phyloP scores from a whole-genome alignment of 2,888 invertebrate species.

The Hyposoter didymator region DNA sequence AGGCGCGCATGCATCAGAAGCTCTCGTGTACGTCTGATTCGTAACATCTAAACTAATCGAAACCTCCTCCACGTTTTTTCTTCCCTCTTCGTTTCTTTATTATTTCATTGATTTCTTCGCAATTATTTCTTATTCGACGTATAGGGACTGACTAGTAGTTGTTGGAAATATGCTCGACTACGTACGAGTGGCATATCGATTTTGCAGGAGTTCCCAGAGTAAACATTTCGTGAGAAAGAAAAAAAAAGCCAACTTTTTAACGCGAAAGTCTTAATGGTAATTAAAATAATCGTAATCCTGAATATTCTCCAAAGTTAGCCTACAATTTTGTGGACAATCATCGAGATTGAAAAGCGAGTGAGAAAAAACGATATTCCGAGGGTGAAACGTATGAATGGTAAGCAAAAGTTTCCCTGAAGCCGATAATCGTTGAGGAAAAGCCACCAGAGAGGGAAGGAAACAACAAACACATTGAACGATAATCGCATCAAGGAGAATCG shows the following conservation, averaged over 20 bases:
- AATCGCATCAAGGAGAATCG: slow-evolving; percentile 26
- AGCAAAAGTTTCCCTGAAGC: not conserved
- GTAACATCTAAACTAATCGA: slow-evolving; percentile 52
- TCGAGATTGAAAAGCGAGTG: not conserved
- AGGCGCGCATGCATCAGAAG: slow-evolving; percentile 82
- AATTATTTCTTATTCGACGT: slow-evolving; percentile 56
- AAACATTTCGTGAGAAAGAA: slow-evolving; percentile 11
- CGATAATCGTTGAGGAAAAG: not conserved
- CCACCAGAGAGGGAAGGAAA: slow-evolving; percentile 6
- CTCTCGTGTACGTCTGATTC: slow-evolving; percentile 66
- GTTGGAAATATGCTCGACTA: slow-evolving; percentile 77
- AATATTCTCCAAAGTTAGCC: not conserved
- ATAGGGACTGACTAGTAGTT: slow-evolving; percentile 84
- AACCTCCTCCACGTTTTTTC: slow-evolving; percentile 33
- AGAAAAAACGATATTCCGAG: not conserved
- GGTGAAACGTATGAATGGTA: not conserved
- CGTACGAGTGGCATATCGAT: slow-evolving; percentile 43
- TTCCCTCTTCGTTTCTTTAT: not conserved
- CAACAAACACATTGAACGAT: slow-evolving; percentile 36
- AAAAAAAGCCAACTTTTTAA: not conserved
- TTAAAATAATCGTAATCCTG: not conserved
- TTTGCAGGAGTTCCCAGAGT: slow-evolving; percentile 32
- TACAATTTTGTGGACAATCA: not conserved
- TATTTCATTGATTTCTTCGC: slow-evolving; percentile 4
- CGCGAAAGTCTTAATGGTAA: not conserved